A percentile compares a stretch with the other conserved stretches of the same genome.
Conservation (phyloP, 2,888 invertebrate genomes). For the Tenthredo amoena region DNA sequence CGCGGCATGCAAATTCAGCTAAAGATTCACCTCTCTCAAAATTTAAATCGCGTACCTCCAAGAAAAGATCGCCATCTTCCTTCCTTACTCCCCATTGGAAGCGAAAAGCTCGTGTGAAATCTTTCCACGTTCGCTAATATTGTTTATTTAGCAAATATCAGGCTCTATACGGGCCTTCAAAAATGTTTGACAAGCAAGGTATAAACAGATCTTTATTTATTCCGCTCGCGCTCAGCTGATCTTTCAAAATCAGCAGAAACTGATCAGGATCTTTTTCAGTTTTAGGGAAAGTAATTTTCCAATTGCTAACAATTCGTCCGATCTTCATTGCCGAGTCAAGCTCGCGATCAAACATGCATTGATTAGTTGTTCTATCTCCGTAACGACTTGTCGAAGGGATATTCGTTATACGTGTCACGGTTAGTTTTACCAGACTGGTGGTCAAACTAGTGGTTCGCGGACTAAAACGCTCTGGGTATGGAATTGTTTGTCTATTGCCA, state of each 20-base stretch:
- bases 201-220: slow-evolving; percentile 51
- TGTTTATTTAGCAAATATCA: slow-evolving; percentile 56
- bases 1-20: slow-evolving; percentile 57
- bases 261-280: slow-evolving; percentile 56
- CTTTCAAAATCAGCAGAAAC: slow-evolving; percentile 56
- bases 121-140: slow-evolving; percentile 54
- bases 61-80: too few species aligned
- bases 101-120: too few species aligned
- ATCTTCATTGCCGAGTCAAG: slow-evolving; percentile 53
- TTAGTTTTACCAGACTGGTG: not conserved
- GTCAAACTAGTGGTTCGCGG: too few species aligned
- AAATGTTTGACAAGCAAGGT: slow-evolving; percentile 53
- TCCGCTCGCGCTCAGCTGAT: slow-evolving; percentile 52
- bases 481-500: not conserved
- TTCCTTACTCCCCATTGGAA: too few species aligned
- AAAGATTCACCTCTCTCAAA: too few species aligned
- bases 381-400: not conserved
- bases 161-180: slow-evolving; percentile 45
- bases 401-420: not conserved
- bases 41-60: too few species aligned
- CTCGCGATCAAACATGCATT: slow-evolving; percentile 3
- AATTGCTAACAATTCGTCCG: slow-evolving; percentile 49
- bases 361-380: not conserved
- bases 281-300: slow-evolving; percentile 54
- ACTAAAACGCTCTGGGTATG: not conserved